Evolutionary conservation across 2,113 vertebrate genomes (phyloP), one percentile per base, ranked within the genome.

Genomic region (Labeo rohita): DNA sequence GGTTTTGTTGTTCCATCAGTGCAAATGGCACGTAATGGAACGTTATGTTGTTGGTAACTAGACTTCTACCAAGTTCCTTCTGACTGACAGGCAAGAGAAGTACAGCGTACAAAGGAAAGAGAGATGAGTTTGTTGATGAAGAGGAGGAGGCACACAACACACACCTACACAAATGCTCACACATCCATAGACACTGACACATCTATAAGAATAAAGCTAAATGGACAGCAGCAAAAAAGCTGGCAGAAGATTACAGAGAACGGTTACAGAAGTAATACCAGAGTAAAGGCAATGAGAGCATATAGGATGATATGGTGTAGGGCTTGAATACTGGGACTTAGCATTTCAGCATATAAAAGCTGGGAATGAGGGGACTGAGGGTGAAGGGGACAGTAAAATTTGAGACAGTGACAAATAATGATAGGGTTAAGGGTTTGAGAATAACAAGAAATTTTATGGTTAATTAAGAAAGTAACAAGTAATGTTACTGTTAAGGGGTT

Each of bases 71-170:
- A 47, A 12, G 21, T 36, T 66, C 50, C 18, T 23, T 2, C 3
- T 56, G 34, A 39, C n/a, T 49, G 6, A 43, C 87, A 86, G 90
- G 11, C 36, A 36, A 23, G 23, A 66, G 73, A 63, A 56, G 15
- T 28, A 50, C 4, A 66, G 78, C 6, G 36, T 56, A 56, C 43
- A 49, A 28, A 70, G 11, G 28, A 23, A 72, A 87, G 21, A 39
- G 74, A 72, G 3, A 66, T 87, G 86, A 78, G 81, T 80, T 86
- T 82, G 66, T 23, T 63, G 50, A 70, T 63, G 74, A 89, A 77
- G 49, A 87, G 63, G 50, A 88, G 72, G 36, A 36, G 39, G 68
- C 39, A 43, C 63, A 66, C 21, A 72, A 84, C 39, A 39, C 3
- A 39, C 39, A 39, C 45, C 74, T 36, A 63, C n/a, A 72, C 54